Evolutionary conservation across 1,140 invertebrate genomes (phyloP), one percentile per base, ranked within the genome.

Genomic region (Leptopilina boulardi): DNA sequence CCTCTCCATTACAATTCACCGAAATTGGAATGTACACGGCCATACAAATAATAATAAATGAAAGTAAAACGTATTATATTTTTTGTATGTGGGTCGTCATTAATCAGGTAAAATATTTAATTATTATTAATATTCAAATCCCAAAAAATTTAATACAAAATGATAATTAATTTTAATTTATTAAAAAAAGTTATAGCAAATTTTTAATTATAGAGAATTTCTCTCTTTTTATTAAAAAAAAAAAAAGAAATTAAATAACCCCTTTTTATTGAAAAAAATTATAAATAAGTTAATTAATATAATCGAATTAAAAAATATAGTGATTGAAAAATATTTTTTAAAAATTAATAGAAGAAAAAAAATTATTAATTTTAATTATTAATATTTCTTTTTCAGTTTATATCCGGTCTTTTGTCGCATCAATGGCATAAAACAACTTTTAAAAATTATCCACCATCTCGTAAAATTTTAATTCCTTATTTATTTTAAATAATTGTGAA

Each of bases 81-180:
- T 86, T 95, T 1, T 92, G 93, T 41, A 19, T 93, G 2, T 98
- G 96, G 95, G 96, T 98, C 0, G 75, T 96, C 10, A 87, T 88
- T n/a, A 98, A 98, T 92, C 97, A 98, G 92, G 94, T 96, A 91
- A 83, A 71, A 84, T n/a, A n/a, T n/a, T n/a, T n/a, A n/a, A n/a
- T n/a, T n/a, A n/a, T n/a, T n/a, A n/a, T n/a, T n/a, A n/a, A n/a
- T n/a, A n/a, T n/a, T n/a, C n/a, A n/a, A n/a, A n/a, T n/a, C n/a
- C n/a, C n/a, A n/a, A n/a, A n/a, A n/a, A n/a, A n/a, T n/a, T n/a
- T n/a, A n/a, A n/a, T n/a, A n/a, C n/a, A n/a, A n/a, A n/a, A n/a
- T n/a, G n/a, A n/a, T n/a, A n/a, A n/a, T n/a, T n/a, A n/a, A n/a
- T n/a, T n/a, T n/a, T n/a, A n/a, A n/a, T n/a, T n/a, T n/a, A n/a